Conservation (phyloP, 2,113 vertebrate genomes). For the Pampusana beccarii region DNA sequence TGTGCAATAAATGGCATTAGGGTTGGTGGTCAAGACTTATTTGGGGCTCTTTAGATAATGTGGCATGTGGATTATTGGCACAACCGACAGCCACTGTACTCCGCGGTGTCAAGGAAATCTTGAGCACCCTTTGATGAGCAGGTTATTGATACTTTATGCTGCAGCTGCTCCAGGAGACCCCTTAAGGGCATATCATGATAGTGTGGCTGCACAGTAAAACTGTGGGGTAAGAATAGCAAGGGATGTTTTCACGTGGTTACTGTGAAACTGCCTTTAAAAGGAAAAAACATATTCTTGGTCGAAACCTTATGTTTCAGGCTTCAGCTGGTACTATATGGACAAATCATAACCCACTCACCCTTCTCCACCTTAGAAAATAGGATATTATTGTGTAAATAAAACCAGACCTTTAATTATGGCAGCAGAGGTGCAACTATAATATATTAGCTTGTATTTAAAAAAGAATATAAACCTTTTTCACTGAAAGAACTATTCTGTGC, state of each 20-base stretch:
- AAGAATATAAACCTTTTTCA: slow-evolving; percentile 4
- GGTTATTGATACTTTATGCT: not conserved
- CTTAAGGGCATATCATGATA: not conserved
- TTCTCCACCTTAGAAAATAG: not conserved
- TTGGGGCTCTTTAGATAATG: not conserved
- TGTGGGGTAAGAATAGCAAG: not conserved
- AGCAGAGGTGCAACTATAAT: not conserved
- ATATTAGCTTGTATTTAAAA: slow-evolving; percentile 22
- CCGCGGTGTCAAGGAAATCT: not conserved
- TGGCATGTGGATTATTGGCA: not conserved
- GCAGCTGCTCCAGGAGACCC: not conserved
- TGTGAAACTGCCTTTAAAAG: not conserved
- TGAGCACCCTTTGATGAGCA: not conserved
- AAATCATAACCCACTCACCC: not conserved
- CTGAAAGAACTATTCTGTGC: not conserved
- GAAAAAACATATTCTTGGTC: not conserved
- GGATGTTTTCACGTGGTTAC: not conserved
- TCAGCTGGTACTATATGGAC: not conserved
- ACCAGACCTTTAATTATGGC: slow-evolving; percentile 23
- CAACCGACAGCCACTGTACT: not conserved
- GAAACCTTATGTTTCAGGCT: not conserved
- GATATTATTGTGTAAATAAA: slow-evolving; percentile 21
- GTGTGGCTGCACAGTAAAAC: not conserved
- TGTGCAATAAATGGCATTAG: not conserved
- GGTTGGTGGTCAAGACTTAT: not conserved